Evolutionary conservation across 2,888 invertebrate genomes (phyloP).

Genomic region (Mythimna lalbum): DNA sequence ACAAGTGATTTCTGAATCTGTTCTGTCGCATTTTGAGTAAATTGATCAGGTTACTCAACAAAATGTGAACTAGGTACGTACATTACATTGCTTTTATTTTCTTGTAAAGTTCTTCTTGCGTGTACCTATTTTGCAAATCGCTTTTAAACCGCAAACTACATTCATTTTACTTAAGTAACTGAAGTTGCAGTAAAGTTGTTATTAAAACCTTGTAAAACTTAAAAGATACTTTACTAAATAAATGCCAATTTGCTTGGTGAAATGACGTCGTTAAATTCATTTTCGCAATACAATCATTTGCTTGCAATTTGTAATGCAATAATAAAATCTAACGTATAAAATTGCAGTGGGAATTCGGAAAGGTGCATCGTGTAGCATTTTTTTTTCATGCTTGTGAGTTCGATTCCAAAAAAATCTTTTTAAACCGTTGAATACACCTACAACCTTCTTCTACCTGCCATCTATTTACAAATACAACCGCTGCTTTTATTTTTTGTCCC

Average conservation of each 20-base stretch:
- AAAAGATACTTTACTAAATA: conserved; percentile 1
- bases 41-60: not conserved
- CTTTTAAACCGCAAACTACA: not conserved
- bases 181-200: conserved; percentile 3
- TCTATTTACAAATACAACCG: conserved; percentile 88
- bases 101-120: not conserved
- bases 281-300: conserved; percentile 31
- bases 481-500: conserved; percentile 80
- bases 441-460: conserved; percentile 89
- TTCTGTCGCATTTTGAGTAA: not conserved
- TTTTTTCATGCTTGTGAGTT: conserved; percentile 66
- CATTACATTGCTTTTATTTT: not conserved
- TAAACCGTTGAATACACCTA: conserved; percentile 85
- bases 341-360: conserved; percentile 84
- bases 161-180: conserved; percentile 5
- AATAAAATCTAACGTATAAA: conserved; percentile 38
- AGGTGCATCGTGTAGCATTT: conserved; percentile 80
- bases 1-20: conserved; percentile 28
- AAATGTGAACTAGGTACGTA: not conserved
- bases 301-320: conserved; percentile 34
- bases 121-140: not conserved
- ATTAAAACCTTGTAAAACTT: not conserved
- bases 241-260: not conserved
- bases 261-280: conserved; percentile 3
- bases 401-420: conserved; percentile 66